Percentiles rank a stretch among this genome's conserved stretches.
Conservation (phyloP, 2,797 vertebrate genomes). For the Astyanax mexicanus region DNA sequence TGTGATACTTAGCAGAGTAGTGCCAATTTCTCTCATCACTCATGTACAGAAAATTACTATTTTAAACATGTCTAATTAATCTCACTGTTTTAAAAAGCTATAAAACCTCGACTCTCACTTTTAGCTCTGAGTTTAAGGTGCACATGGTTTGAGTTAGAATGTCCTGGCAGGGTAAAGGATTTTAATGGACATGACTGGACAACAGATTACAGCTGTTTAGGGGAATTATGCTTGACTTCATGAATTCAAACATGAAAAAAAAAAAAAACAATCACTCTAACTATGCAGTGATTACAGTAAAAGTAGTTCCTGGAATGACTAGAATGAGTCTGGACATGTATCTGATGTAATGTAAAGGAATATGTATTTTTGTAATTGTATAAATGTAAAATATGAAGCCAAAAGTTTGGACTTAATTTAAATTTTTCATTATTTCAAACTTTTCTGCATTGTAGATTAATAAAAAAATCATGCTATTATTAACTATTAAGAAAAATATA, state of each 20-base stretch:
- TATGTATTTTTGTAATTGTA: too few relatives aligned
- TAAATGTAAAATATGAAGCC: too few relatives aligned
- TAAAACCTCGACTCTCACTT: not conserved
- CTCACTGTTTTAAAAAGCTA: not conserved
- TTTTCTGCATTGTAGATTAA: too few relatives aligned
- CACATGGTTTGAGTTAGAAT: not conserved
- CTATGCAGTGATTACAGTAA: not conserved
- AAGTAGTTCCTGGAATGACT: not conserved
- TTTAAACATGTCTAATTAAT: not conserved
- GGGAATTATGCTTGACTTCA: not conserved
- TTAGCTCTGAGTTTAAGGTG: not conserved
- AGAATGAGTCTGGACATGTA: not conserved
- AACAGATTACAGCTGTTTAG: not conserved
- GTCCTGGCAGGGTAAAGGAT: not conserved
- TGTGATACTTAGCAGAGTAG: conserved; percentile 14
- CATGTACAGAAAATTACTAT: conserved; percentile 4
- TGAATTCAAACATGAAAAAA: too few relatives aligned
- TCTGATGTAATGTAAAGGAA: not conserved
- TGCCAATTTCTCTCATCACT: conserved; percentile 3
- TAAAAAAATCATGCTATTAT: too few relatives aligned
- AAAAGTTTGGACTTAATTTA: too few relatives aligned
- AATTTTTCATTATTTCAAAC: too few relatives aligned
- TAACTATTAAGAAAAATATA: too few relatives aligned
- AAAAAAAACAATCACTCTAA: not conserved
- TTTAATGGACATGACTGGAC: not conserved